Base-by-base conservation (phyloP, 1,140 invertebrate genomes). In the Anastatus disparis region DNA sequence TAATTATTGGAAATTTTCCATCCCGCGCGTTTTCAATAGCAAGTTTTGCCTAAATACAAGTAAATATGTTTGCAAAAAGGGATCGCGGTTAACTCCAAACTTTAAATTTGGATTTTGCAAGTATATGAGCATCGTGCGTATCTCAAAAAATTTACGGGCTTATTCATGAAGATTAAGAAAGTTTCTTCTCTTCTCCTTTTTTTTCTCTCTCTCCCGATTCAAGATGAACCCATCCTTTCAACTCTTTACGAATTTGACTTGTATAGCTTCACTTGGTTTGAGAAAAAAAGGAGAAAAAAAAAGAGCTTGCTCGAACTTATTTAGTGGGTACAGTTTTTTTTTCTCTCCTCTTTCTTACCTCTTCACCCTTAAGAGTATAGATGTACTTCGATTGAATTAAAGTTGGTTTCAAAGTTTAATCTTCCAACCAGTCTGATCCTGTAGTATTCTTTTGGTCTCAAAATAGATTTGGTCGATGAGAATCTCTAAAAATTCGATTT, bases 381-480 rank as follows among this genome's bases (percentile, higher is more conserved):
- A 22, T 64, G 70, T 58, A 69, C 72, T 72, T 77, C 72, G 56
- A 61, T 59, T 20, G 29, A 56, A 3, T 67, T 44, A 26, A 15
- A 35, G 42, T 24, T 42, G 65, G 42, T 48, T 67, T 59, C 58
- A 29, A 3, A 69, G 17, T 68, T 68, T 69, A 69, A 69, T 68
- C 46, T 35, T 56, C n/a, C n/a, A 17, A 40, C 24, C 52, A 15
- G 31, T 29, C 48, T 17, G 26, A 15, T 10, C 17, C 6, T 6
- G 20, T 59, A 62, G n/a, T 20, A 12, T n/a, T n/a, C 40, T 38
- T 31, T 24, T 38, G 9, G 10, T 9, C 24, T 24, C n/a, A 46
- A 72, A 76, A 77, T 77, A 74, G 70, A 75, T 74, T 77, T 76
- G 26, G 17, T 10, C 48, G 22, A n/a, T n/a, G n/a, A n/a, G n/a